These are phyloP conservation scores for Exocentrus adspersus DNA, from an alignment of 2,888 invertebrate genomes.

Conservation along the genomic window DNA sequence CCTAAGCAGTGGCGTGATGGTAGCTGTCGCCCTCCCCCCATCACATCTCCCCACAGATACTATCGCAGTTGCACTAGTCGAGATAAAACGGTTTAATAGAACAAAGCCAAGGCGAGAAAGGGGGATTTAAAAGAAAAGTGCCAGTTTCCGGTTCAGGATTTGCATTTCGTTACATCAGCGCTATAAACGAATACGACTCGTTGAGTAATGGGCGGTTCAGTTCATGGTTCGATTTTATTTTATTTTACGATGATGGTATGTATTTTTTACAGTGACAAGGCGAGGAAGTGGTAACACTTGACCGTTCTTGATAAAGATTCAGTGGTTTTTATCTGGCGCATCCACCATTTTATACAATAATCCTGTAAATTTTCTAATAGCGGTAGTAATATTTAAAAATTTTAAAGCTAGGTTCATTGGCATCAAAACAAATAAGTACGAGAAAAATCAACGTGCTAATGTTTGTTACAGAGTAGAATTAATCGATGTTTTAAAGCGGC, in stretches of 20 bases:
- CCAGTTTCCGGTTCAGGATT: slow-evolving; percentile 7
- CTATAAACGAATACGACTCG: background rate
- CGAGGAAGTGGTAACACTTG: background rate
- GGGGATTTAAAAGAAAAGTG: background rate
- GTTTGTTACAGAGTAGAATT: too few relatives aligned
- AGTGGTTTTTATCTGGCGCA: too few relatives aligned
- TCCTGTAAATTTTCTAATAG: too few relatives aligned
- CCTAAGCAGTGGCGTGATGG: background rate
- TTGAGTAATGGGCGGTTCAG: slow-evolving; percentile 11
- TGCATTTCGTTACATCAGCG: slow-evolving; percentile 21
- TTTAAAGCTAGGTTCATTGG: too few relatives aligned
- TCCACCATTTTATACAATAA: too few relatives aligned
- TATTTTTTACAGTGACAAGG: background rate
- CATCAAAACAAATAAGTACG: too few relatives aligned
- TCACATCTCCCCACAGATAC: slow-evolving; percentile 9
- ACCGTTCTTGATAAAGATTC: too few relatives aligned
- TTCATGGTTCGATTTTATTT: slow-evolving; percentile 15
- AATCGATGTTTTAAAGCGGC: too few relatives aligned
- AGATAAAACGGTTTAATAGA: slow-evolving; percentile 15
- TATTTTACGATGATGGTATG: background rate
- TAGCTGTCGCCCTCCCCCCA: slow-evolving; percentile 3
- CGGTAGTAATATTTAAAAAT: too few relatives aligned
- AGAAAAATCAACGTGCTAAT: too few relatives aligned
- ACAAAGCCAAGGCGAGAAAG: slow-evolving; percentile 16
- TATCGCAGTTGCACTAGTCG: slow-evolving; percentile 12